These are phyloP conservation scores for Emydura subglobosa DNA, from an alignment of 2,113 vertebrate species.

Conservation along the genomic window DNA sequence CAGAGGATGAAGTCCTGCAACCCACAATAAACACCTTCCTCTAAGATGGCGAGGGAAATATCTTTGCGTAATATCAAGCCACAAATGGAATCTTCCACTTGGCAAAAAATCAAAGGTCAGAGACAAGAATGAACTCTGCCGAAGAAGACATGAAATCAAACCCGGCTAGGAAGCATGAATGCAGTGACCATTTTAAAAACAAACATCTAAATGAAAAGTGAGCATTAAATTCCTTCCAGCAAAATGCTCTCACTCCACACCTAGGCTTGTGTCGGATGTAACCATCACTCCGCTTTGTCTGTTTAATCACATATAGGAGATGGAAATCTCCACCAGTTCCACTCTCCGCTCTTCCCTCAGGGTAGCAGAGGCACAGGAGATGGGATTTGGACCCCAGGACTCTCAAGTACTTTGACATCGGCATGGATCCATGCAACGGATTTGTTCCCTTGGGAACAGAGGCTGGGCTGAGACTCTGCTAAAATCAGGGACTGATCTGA, in stretches of 20 bases:
- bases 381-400: no score
- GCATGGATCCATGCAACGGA: no score
- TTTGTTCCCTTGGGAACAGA: no score
- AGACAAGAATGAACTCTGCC: not conserved
- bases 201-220: not conserved
- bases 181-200: not conserved
- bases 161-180: not conserved
- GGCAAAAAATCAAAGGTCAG: not conserved
- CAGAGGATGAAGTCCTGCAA: not conserved
- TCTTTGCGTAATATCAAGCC: not conserved
- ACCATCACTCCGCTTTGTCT: not conserved
- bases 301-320: not conserved
- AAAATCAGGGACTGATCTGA: no score
- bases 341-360: not conserved
- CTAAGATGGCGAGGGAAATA: not conserved
- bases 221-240: not conserved
- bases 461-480: no score
- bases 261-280: not conserved
- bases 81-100: not conserved
- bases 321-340: not conserved
- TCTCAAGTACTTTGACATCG: no score
- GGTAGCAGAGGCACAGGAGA: no score
- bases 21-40: not conserved
- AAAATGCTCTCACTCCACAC: not conserved
- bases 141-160: not conserved